Evolutionary conservation across 2,888 invertebrate species (phyloP).

Genomic region (Metalampra italica): DNA sequence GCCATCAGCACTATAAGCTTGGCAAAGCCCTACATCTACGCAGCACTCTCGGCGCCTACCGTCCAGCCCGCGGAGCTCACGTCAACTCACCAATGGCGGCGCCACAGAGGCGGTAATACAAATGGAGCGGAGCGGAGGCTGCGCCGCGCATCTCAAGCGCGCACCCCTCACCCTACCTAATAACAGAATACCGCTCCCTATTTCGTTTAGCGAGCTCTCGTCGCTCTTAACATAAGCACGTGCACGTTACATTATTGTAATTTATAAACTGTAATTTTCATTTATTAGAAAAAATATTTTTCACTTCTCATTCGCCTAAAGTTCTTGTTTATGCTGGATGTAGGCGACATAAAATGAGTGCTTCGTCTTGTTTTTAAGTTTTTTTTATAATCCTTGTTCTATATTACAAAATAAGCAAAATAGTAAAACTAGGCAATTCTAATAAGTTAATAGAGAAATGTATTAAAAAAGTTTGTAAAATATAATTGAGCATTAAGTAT

Average conservation of each 20-base stretch:
- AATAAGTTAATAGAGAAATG: no score
- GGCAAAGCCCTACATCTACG: conserved; percentile 47
- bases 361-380: no score
- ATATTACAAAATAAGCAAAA: no score
- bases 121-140: conserved; percentile 43
- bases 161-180: conserved; percentile 61
- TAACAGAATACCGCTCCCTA: conserved; percentile 29
- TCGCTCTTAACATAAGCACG: conserved; percentile 23
- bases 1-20: conserved; percentile 57
- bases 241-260: conserved; percentile 12
- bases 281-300: neutral
- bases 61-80: conserved; percentile 48
- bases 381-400: no score
- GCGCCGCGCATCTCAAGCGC: conserved; percentile 70
- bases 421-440: no score
- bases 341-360: no score
- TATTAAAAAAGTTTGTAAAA: no score
- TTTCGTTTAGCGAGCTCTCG: conserved; percentile 17
- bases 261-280: neutral
- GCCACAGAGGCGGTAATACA: conserved; percentile 51
- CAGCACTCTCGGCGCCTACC: conserved; percentile 46
- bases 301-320: no score
- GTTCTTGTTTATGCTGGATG: no score
- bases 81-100: conserved; percentile 60
- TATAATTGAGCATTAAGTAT: no score